These are phyloP conservation scores for Zoanthus sociatus DNA, from an alignment of 92 coral and sea anemone species.

Conservation along the genomic window DNA sequence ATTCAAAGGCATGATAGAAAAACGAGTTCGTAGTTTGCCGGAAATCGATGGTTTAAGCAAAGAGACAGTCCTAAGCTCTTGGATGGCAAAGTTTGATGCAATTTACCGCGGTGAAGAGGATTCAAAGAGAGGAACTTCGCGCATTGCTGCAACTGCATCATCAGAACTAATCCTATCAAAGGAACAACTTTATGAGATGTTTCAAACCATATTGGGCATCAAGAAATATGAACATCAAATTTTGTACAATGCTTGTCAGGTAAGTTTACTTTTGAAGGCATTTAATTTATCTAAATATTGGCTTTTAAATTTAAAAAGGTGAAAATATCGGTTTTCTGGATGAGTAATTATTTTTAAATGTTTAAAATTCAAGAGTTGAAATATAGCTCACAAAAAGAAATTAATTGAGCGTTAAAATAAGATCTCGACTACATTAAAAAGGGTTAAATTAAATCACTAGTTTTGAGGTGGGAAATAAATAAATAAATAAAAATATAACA, in stretches of 20 bases:
- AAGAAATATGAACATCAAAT: constrained; percentile 95
- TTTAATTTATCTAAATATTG: no score
- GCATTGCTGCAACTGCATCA: constrained; percentile 83
- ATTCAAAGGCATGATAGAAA: constrained; percentile 90
- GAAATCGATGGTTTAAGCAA: constrained; percentile 89
- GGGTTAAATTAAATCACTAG: no score
- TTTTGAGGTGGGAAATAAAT: no score
- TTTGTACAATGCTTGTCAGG: constrained; percentile 97
- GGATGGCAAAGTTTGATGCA: constrained; percentile 99
- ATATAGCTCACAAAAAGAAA: no score
- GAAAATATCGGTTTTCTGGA: no score
- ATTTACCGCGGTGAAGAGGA: constrained; percentile 97
- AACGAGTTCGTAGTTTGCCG: constrained; percentile 91
- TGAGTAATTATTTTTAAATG: no score
- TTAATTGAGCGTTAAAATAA: no score
- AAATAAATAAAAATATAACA: no score
- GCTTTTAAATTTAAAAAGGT: no score
- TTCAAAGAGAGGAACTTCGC: constrained; percentile 77
- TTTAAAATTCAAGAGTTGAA: no score
- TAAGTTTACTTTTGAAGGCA: constrained; percentile 8
- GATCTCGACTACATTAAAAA: no score
- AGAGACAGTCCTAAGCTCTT: constrained; percentile 93
- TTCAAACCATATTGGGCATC: constrained; percentile 88
- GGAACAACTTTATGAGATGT: constrained; percentile 98
- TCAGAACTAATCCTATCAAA: constrained; percentile 93